Evolutionary conservation across 1,140 invertebrate genomes (phyloP), one percentile per base, ranked within the genome.

Genomic region (Zaprionus gabonicus): DNA sequence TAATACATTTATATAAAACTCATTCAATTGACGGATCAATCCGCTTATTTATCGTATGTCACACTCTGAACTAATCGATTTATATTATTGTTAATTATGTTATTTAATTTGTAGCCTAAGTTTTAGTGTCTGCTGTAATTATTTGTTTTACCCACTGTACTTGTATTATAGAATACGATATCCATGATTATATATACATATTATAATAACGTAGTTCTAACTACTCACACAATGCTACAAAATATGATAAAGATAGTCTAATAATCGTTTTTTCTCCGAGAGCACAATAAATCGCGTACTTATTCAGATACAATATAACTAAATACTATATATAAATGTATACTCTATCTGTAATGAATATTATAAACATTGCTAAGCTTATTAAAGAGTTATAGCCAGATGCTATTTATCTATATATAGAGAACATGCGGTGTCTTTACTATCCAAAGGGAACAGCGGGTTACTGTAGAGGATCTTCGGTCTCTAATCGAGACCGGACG

Each of bases 311-410:
- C 68, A 76, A 67, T 76, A 62, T 81, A 72, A 57, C 56, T 71
- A 82, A n/a, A 46, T 67, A 67, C 9, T 34, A 34, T 10, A 25
- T 78, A 68, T 62, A 78, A 57, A 75, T 75, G 41, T 38, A 46
- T 56, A 49, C n/a, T 49, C n/a, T 49, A 49, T 49, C 6, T 20
- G 12, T 49, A 49, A 20, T 51, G 46, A 51, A 51, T 64, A 76
- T 59, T 82, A 75, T 75, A 83, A 88, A 83, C 77, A 81, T 68
- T 67, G 71, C 62, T 75, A 78, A 71, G 76, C 78, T 78, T 80
- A 87, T 81, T 87, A 84, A 87, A 88, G 69, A 79, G 76, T 82
- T 87, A 79, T 83, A 86, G 80, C 86, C 56, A 77, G 68, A 75
- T 58, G 72, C 68, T 76, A 71, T 76, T 71, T 71, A 76, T 59